These are phyloP conservation scores for Sitta europaea DNA, from an alignment of 2,113 vertebrate genomes.

Conservation along the genomic window DNA sequence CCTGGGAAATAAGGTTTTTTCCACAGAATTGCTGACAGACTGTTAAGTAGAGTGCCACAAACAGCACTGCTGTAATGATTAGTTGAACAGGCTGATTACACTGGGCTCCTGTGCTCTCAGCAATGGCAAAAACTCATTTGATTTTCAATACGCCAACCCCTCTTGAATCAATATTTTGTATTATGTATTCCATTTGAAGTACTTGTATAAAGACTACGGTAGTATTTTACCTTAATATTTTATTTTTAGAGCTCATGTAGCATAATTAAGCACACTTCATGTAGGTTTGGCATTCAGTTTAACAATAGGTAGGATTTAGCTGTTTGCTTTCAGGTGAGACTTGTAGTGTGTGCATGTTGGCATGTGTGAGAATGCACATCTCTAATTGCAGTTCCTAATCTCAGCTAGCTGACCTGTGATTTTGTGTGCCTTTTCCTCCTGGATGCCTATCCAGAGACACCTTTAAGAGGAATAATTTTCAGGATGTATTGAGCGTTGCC, in stretches of 20 bases:
- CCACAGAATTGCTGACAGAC: constrained; percentile 20
- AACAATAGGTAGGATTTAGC: not conserved
- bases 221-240: constrained; percentile 27
- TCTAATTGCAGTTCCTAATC: not conserved
- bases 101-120: constrained; percentile 37
- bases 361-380: not conserved
- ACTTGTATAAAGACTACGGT: not conserved
- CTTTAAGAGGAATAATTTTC: not conserved
- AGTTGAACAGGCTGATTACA: constrained; percentile 57
- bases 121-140: constrained; percentile 57
- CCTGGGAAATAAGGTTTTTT: not conserved
- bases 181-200: constrained; percentile 53
- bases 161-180: constrained; percentile 62
- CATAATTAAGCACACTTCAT: not conserved
- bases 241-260: constrained; percentile 9
- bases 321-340: not conserved
- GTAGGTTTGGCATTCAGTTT: not conserved
- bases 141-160: constrained; percentile 47
- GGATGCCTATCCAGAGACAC: not conserved
- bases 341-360: not conserved
- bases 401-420: not conserved
- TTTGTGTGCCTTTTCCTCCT: not conserved
- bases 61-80: constrained; percentile 51
- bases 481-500: not conserved
- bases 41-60: constrained; percentile 26